Base-by-base conservation (phyloP, 2,113 vertebrate genomes). In the Sorex fumeus region DNA sequence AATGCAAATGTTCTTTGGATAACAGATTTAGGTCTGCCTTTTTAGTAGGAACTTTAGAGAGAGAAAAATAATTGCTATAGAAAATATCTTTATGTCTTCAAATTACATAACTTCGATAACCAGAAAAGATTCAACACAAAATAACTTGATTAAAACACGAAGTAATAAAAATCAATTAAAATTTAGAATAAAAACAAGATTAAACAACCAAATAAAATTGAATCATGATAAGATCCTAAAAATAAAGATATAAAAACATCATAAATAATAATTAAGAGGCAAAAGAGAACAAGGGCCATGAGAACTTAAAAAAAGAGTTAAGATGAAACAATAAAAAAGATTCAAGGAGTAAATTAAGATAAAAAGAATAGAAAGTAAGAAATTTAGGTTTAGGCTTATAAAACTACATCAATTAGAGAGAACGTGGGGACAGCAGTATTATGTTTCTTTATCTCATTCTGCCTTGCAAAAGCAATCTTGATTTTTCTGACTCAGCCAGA, bases 201-300 rank as follows among this genome's bases (percentile, higher is more conserved):
- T 28, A 88, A 92, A n/a, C 2, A 64, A 50, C 40, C 12, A 62
- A 87, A 57, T 74, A 43, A 72, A 83, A 62, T 12, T 28, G 13
- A 93, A 80, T 74, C 27, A 45, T 27, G 34, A 75, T 30, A 25
- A 76, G 18, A 1, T 3, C 30, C 30, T 71, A 30, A 45, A 77
- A 62, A 62, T 15, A 16, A 70, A 69, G 30, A 27, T 32, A 77
- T 87, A 28, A 77, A 57, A 83, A 40, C 21, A 32, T 3, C n/a
- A 28, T 91, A 69, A 88, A 74, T 72, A 91, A 66, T 67, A 32
- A 84, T 21, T 70, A 23, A 28, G 82, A 88, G 8, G 50, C 12
- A 67, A 81, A 82, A 60, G 45, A 64, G 53, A 85, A 19, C 45
- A 74, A 82, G 66, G 2, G 30, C 12, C 19, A 25, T 77, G 34